Base-by-base conservation (phyloP, 1,140 invertebrate species). In the Tribolium castaneum region DNA sequence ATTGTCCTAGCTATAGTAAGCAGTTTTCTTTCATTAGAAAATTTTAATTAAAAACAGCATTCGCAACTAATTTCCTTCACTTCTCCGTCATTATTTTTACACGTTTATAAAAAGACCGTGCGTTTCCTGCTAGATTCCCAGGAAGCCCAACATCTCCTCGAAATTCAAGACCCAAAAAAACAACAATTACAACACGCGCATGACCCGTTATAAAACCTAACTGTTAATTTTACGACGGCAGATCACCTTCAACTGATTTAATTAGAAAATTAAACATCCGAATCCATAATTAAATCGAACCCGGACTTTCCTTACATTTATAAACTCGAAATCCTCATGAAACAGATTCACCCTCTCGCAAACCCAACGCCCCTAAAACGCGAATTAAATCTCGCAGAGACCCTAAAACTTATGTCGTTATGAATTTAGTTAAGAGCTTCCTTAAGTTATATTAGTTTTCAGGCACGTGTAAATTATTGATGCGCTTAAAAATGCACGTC, bases 381-480 rank as follows among this genome's bases (percentile, higher is more conserved):
- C 51, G 71, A 73, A 73, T 73, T 73, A 73, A 73, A 73, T 73
- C 71, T 73, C 71, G 12, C 22, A 73, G 71, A 73, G 19, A 22
- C 71, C 22, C 71, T 54, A 25, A 19, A 73, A 73, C 71, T 73
- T 73, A 51, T 73, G 71, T 73, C 71, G 71, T 73, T 73, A 73
- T 73, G 71, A 73, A 73, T 73, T 73, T 73, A 73, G 71, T 73
- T 73, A 73, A 73, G 71, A 73, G 71, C 71, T 73, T 73, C 71
- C 71, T 73, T 52, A 73, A 73, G 71, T 73, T 73, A 73, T 73
- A 73, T 73, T 73, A 73, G 49, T 73, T 73, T 54, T 73, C 14
- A 73, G 71, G 71, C 71, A 73, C 71, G 71, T 73, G 71, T 73
- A 73, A 73, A 72, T 72, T 72, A 72, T 72, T 72, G 12, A 72